A percentile compares a stretch with the other conserved stretches of the same genome.
Evolutionary conservation across 2,797 vertebrate species (phyloP).

Genomic region (Diplodus puntazzo): DNA sequence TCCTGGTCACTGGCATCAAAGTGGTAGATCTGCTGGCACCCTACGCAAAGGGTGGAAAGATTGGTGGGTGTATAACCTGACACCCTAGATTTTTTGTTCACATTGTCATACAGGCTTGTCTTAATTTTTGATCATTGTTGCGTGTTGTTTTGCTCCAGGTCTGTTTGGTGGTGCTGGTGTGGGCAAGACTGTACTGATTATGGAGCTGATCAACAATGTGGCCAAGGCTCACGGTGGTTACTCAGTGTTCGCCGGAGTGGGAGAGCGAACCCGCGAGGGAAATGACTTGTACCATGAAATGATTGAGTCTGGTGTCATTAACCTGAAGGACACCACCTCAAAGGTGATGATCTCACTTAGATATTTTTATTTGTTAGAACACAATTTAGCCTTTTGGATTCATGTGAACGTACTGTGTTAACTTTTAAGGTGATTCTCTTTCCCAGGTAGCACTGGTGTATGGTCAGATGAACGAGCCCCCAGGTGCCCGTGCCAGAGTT

Average conservation of each 20-base stretch:
- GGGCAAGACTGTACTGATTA: constrained; percentile 93
- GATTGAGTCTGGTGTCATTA: constrained; percentile 96
- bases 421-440: background rate
- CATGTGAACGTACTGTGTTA: background rate
- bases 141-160: constrained; percentile 72
- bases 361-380: background rate
- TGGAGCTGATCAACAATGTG: constrained; percentile 96
- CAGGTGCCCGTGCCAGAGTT: constrained; percentile 92
- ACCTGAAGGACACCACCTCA: constrained; percentile 92
- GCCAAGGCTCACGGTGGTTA: constrained; percentile 95
- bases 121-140: background rate
- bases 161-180: constrained; percentile 93
- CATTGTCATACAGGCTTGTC: background rate
- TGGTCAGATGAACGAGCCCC: constrained; percentile 95
- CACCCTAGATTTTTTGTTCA: background rate
- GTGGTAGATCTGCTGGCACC: constrained; percentile 94
- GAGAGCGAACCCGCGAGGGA: constrained; percentile 92
- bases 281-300: constrained; percentile 96
- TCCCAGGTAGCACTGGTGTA: constrained; percentile 92
- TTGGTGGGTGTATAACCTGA: constrained; percentile 82
- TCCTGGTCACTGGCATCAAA: constrained; percentile 94
- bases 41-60: constrained; percentile 94
- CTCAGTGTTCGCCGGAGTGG: constrained; percentile 93
- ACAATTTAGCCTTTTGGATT: background rate
- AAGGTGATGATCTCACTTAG: constrained; percentile 81